Evolutionary conservation across 2,113 vertebrate genomes (phyloP).

Genomic region (Aptenodytes forsteri): DNA sequence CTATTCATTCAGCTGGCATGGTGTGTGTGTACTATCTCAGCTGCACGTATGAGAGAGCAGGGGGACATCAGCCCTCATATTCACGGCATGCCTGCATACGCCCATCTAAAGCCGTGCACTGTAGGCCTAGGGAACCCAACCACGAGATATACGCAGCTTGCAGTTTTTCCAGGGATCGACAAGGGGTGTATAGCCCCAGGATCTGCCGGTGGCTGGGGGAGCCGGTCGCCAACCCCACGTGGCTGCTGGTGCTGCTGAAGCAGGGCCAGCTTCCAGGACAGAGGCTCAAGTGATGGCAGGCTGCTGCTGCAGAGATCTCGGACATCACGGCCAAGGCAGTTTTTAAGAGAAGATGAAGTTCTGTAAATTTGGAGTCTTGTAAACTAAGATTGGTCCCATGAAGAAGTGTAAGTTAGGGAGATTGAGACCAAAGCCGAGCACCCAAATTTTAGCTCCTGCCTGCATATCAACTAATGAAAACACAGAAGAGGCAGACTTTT

Average conservation of each 20-base stretch:
- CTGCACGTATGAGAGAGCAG: background rate
- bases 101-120: background rate
- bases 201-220: background rate
- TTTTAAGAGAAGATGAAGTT: background rate
- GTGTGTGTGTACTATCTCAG: background rate
- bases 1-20: background rate
- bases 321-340: background rate
- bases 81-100: background rate
- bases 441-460: background rate
- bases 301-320: background rate
- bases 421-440: background rate
- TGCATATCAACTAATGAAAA: background rate
- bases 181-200: background rate
- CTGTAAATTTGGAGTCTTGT: background rate
- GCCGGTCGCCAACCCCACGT: accelerated
- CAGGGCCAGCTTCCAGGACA: background rate
- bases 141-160: background rate
- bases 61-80: background rate
- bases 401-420: background rate
- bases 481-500: background rate
- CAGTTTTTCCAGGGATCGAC: background rate
- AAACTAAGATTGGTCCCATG: background rate
- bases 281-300: background rate
- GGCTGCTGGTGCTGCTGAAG: background rate
- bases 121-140: background rate